These are phyloP conservation scores for Thymelicus sylvestris DNA, from an alignment of 2,888 invertebrate genomes.

Conservation along the genomic window DNA sequence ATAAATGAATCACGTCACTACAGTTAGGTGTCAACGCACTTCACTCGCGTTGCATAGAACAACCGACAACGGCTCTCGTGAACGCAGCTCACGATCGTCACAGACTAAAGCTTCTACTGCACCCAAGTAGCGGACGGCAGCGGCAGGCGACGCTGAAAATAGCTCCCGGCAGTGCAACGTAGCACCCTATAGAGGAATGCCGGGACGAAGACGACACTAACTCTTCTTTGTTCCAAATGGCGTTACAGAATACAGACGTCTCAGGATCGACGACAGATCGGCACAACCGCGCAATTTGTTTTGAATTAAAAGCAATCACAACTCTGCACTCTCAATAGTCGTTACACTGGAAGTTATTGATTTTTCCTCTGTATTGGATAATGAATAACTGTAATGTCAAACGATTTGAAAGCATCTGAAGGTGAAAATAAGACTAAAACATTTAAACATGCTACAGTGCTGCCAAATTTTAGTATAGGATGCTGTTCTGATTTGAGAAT, in stretches of 20 bases:
- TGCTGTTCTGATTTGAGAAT: conserved; percentile 63
- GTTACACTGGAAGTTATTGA: conserved; percentile 1
- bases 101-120: conserved; percentile 70
- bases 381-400: conserved; percentile 21
- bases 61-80: conserved; percentile 50
- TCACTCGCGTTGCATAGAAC: conserved; percentile 69
- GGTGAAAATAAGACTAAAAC: conserved; percentile 72
- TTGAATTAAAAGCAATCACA: conserved; percentile 8
- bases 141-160: conserved; percentile 69
- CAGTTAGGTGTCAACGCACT: conserved; percentile 83
- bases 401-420: conserved; percentile 57
- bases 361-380: conserved; percentile 5
- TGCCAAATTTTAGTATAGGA: conserved; percentile 73
- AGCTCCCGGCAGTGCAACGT: conserved; percentile 80
- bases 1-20: conserved; percentile 78
- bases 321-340: neutral
- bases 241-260: conserved; percentile 31
- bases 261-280: neutral
- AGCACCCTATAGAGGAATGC: conserved; percentile 76
- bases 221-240: conserved; percentile 61
- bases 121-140: conserved; percentile 75
- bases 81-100: conserved; percentile 67
- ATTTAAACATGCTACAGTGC: conserved; percentile 56
- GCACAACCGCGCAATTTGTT: neutral
- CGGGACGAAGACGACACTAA: conserved; percentile 51